phyloP scores from a whole-genome alignment of 1,140 invertebrate species.

The Scaptomyza montana region DNA sequence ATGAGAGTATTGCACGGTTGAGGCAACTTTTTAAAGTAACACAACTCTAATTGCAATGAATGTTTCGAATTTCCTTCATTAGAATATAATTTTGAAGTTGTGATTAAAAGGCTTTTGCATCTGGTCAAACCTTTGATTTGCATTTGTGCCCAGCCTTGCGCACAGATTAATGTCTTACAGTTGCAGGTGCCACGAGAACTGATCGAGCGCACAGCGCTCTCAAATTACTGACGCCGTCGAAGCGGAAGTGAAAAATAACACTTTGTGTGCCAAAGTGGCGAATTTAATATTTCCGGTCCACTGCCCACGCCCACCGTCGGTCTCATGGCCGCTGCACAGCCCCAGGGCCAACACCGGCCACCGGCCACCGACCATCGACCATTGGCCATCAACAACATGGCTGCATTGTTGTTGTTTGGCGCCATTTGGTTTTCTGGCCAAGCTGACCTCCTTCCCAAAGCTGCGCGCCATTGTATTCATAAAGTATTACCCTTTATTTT shows the following conservation, averaged over 20 bases:
- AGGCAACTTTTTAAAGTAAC: too few relatives aligned
- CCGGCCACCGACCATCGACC: neutral
- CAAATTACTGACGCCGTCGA: slow-evolving; percentile 39
- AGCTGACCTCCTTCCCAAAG: slow-evolving; percentile 18
- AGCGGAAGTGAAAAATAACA: slow-evolving; percentile 76
- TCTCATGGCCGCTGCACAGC: slow-evolving; percentile 24
- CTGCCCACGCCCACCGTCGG: slow-evolving; percentile 35
- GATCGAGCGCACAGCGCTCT: slow-evolving; percentile 37
- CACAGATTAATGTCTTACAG: slow-evolving; percentile 32
- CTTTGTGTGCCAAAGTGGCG: slow-evolving; percentile 72
- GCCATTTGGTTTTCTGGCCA: neutral
- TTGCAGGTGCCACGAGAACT: slow-evolving; percentile 27
- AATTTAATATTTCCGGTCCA: slow-evolving; percentile 76
- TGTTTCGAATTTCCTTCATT: too few relatives aligned
- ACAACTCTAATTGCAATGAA: too few relatives aligned
- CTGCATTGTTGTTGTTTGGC: slow-evolving; percentile 4
- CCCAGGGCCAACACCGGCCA: slow-evolving; percentile 9
- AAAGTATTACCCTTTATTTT: neutral
- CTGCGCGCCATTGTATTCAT: slow-evolving; percentile 7
- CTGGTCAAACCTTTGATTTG: neutral
- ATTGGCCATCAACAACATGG: slow-evolving; percentile 10
- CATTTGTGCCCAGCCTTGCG: neutral
- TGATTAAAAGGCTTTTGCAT: too few relatives aligned
- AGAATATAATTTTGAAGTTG: too few relatives aligned
- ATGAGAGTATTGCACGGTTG: too few relatives aligned